Base-by-base conservation (phyloP, 1,140 invertebrate species). In the Samia ricini region DNA sequence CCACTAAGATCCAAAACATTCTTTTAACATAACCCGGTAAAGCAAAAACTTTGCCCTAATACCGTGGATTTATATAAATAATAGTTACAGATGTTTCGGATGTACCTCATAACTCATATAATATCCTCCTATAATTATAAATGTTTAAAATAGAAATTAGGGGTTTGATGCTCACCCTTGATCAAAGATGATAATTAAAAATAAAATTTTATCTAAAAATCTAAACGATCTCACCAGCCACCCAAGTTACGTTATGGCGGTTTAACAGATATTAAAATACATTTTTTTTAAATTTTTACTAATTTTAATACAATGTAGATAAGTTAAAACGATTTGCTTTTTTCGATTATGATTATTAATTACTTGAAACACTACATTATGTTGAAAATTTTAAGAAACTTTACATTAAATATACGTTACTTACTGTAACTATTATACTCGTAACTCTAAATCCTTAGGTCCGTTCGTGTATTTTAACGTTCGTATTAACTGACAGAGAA, bases 141-240 rank as follows among this genome's bases (percentile, higher is more conserved):
- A 70, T 77, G 77, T 85, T 77, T 82, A 80, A 79, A 85, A 82
- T 85, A 85, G 73, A 87, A 83, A 85, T 85, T 84, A 85, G 77
- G 84, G 79, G 78, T 78, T 82, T 72, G 63, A 63, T 62, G 72
- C 70, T 65, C 73, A 71, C 78, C 79, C 74, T 76, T 62, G 63
- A 68, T 79, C 72, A 70, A 76, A 68, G 74, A 72, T 75, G 70
- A 81, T 81, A 87, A 88, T 88, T 86, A 88, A 86, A 88, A 80
- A 72, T 81, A 69, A 78, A 78, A 22, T 55, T 56, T 81, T 87
- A 85, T 85, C 83, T 56, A 51, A 52, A 79, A 85, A 85, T 85
- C 82, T 55, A 49, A 52, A n/a, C 63, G 64, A 83, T 84, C 77
- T 71, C 63, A 62, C 60, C 24, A 74, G 71, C 83, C 85, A 88